These are phyloP conservation scores for Philonicus albiceps DNA, from an alignment of 2,888 invertebrate species.

Conservation along the genomic window DNA sequence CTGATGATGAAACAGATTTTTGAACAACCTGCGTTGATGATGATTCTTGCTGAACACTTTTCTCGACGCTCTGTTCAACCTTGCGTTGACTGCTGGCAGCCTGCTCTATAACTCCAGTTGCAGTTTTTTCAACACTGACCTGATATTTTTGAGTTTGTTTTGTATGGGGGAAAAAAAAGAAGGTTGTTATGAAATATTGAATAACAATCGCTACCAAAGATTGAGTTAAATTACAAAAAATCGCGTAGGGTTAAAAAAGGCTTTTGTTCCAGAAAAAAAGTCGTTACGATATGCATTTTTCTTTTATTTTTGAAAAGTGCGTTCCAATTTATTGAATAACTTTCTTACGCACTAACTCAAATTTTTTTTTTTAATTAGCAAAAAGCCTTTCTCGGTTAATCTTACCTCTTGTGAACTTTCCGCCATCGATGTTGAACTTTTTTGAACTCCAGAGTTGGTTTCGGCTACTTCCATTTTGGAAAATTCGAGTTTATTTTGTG, in stretches of 20 bases:
- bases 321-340: neutral
- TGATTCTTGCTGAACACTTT: constrained; percentile 44
- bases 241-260: neutral
- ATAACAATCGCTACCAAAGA: neutral
- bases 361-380: neutral
- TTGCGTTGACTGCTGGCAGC: constrained; percentile 45
- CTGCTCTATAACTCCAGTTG: constrained; percentile 45
- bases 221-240: neutral
- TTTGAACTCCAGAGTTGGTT: constrained; percentile 49
- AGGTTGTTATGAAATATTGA: neutral
- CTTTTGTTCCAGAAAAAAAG: too few relatives aligned
- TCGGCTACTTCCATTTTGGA: constrained; percentile 51
- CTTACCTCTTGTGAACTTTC: constrained; percentile 51
- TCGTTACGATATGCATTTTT: too few relatives aligned
- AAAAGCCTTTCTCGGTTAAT: neutral
- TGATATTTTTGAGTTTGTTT: constrained; percentile 16
- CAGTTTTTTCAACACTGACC: constrained; percentile 51
- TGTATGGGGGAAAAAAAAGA: neutral
- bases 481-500: neutral
- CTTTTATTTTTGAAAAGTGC: too few relatives aligned
- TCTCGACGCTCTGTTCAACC: constrained; percentile 49
- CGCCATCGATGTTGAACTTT: constrained; percentile 49
- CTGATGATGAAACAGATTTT: constrained; percentile 48
- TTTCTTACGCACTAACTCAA: neutral
- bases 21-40: constrained; percentile 46